These are phyloP conservation scores for Morone chrysops DNA, from an alignment of 2,113 vertebrate species.

Conservation along the genomic window DNA sequence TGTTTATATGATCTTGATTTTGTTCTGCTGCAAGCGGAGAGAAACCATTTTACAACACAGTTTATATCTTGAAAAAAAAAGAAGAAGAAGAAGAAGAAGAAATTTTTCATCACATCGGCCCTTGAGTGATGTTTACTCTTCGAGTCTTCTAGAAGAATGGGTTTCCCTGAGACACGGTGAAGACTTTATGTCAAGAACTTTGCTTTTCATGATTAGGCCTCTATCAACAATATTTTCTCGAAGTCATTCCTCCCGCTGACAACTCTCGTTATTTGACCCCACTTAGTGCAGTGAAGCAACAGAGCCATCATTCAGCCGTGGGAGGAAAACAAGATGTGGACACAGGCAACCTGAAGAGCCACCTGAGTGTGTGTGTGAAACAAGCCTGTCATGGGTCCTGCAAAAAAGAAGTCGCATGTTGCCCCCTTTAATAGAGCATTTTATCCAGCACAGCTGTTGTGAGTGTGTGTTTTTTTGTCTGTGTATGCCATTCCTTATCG, in stretches of 20 bases:
- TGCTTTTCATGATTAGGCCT: constrained; percentile 10
- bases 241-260: constrained; percentile 20
- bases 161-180: background rate
- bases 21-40: background rate
- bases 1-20: constrained; percentile 23
- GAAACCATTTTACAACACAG: constrained; percentile 4
- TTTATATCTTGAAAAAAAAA: constrained; percentile 1
- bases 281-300: constrained; percentile 33
- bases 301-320: constrained; percentile 36
- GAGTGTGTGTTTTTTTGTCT: background rate
- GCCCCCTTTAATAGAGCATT: constrained; percentile 22
- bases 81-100: no score
- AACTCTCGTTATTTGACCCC: constrained; percentile 43
- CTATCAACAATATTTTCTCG: constrained; percentile 44
- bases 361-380: constrained; percentile 15
- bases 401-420: background rate
- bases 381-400: constrained; percentile 2
- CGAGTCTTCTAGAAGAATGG: background rate
- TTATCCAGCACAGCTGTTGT: constrained; percentile 23
- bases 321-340: constrained; percentile 44
- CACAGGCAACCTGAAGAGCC: constrained; percentile 49
- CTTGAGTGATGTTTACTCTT: background rate
- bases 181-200: background rate
- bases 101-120: background rate
- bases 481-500: constrained; percentile 57